Evolutionary conservation across 2,113 vertebrate genomes (phyloP).

Genomic region (Menura novaehollandiae): DNA sequence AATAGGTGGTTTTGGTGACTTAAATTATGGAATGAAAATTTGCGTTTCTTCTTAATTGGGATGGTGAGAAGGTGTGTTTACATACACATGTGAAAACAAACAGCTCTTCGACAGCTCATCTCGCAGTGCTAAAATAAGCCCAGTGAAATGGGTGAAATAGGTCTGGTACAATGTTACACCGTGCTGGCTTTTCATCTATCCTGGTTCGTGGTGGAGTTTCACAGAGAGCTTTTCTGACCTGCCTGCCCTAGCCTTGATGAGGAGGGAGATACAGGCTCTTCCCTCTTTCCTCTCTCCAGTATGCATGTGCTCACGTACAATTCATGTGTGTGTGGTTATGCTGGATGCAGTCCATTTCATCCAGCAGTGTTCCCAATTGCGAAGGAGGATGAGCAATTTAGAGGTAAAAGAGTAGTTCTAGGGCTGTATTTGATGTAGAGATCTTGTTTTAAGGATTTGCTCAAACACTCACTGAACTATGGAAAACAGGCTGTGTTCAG

Average conservation of each 20-base stretch:
- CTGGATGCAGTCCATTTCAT: neutral
- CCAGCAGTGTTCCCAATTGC: neutral
- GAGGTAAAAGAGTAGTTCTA: neutral
- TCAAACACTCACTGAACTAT: neutral
- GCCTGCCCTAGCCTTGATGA: neutral
- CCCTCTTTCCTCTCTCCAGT: neutral
- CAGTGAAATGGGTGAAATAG: neutral
- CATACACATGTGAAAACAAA: neutral
- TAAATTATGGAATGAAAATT: neutral
- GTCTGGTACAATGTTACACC: neutral
- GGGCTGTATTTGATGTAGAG: neutral
- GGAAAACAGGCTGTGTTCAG: neutral
- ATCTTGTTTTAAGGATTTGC: neutral
- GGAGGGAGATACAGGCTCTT: neutral
- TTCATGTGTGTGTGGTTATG: neutral
- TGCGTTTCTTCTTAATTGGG: neutral
- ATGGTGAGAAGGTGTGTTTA: neutral
- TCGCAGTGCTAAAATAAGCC: neutral
- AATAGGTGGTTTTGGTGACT: neutral
- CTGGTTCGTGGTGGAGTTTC: neutral
- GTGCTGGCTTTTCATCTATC: neutral
- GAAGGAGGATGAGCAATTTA: neutral
- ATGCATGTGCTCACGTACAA: accelerated
- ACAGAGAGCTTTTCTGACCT: neutral
- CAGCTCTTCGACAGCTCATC: neutral